phyloP scores from a whole-genome alignment of 2,113 vertebrate genomes.

The Psittacara wagleri region DNA sequence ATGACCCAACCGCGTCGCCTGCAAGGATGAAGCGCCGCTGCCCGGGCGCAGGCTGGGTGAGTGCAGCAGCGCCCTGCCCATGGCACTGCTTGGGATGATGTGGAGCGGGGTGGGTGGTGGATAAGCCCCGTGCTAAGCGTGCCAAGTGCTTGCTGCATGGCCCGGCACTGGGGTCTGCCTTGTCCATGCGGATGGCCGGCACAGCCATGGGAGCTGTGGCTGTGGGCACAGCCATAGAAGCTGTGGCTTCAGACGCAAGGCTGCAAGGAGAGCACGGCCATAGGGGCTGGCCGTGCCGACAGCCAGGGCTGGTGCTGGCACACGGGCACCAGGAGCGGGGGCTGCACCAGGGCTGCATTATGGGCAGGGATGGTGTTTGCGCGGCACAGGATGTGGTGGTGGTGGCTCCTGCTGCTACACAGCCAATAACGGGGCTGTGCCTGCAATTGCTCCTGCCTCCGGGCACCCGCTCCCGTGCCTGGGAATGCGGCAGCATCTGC shows the following conservation, averaged over 20 bases:
- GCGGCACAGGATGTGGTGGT: rapidly evolving
- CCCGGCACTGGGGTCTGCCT: not conserved
- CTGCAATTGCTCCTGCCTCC: not conserved
- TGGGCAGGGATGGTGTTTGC: rapidly evolving
- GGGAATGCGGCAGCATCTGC: not conserved
- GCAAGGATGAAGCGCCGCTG: conserved; percentile 43
- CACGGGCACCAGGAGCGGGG: rapidly evolving
- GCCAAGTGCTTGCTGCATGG: rapidly evolving
- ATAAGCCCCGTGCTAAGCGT: rapidly evolving
- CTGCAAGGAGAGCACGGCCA: not conserved
- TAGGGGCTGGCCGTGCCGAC: rapidly evolving
- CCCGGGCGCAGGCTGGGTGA: conserved; percentile 26
- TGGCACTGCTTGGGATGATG: not conserved
- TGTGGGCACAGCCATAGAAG: not conserved
- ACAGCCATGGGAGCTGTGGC: not conserved
- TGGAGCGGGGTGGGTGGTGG: not conserved
- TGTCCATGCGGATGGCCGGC: rapidly evolving
- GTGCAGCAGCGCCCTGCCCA: not conserved
- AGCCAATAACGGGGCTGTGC: rapidly evolving
- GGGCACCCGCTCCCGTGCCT: not conserved
- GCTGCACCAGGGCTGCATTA: rapidly evolving
- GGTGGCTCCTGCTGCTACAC: rapidly evolving
- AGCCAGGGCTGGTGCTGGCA: not conserved
- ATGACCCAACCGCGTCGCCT: not conserved
- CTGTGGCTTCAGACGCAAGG: not conserved